phyloP scores from a whole-genome alignment of 2,888 invertebrate species.

The Oligia strigilis region DNA sequence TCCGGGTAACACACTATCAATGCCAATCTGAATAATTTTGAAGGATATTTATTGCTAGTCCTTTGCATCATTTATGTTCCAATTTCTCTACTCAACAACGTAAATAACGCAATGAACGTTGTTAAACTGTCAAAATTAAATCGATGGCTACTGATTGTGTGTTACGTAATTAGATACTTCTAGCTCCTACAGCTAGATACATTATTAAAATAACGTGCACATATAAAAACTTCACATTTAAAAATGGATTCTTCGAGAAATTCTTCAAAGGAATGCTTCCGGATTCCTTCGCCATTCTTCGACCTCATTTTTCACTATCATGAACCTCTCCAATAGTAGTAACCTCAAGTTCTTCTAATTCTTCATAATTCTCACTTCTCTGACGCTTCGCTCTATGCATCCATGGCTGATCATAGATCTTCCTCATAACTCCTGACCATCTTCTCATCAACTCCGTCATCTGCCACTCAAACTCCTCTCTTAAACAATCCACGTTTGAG shows the following conservation, averaged over 20 bases:
- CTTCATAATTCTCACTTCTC: slow-evolving; percentile 66
- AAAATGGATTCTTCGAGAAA: neutral
- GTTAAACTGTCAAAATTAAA: neutral
- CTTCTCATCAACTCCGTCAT: slow-evolving; percentile 76
- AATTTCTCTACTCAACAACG: too few relatives aligned
- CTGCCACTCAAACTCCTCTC: slow-evolving; percentile 80
- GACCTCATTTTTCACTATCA: slow-evolving; percentile 12
- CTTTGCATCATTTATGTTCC: too few relatives aligned
- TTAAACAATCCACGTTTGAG: slow-evolving; percentile 73
- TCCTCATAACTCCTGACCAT: slow-evolving; percentile 77
- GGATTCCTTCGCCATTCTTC: neutral
- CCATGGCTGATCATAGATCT: slow-evolving; percentile 69
- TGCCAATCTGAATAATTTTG: too few relatives aligned
- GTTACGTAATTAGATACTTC: neutral
- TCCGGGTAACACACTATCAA: too few relatives aligned
- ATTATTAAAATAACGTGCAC: neutral
- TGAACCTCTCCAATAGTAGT: slow-evolving; percentile 59
- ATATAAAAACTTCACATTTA: neutral
- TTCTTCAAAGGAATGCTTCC: neutral
- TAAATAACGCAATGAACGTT: neutral
- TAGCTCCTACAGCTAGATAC: neutral
- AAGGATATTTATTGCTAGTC: too few relatives aligned
- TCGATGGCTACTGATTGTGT: neutral
- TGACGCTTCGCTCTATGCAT: slow-evolving; percentile 73
- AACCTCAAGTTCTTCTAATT: slow-evolving; percentile 45